A percentile compares a stretch with the other conserved stretches of the same genome.
Evolutionary conservation across 2,113 vertebrate species (phyloP).

Genomic region (Callionymus lyra): DNA sequence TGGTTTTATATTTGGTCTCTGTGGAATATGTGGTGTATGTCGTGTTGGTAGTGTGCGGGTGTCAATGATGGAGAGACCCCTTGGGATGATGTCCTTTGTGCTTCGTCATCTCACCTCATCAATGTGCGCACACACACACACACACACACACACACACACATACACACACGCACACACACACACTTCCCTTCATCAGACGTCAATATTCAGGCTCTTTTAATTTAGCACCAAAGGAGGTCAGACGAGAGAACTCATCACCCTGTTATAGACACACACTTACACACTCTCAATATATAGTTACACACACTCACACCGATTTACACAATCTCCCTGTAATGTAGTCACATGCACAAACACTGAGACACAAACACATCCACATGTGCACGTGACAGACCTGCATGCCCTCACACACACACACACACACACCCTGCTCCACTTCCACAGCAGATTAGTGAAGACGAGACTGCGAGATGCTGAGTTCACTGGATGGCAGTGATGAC

Average conservation of each 20-base stretch:
- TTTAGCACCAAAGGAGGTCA: constrained; percentile 64
- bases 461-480: too few relatives aligned
- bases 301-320: constrained; percentile 14
- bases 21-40: too few relatives aligned
- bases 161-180: constrained; percentile 23
- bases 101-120: constrained; percentile 27
- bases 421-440: not conserved
- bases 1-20: too few relatives aligned
- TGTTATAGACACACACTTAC: constrained; percentile 44
- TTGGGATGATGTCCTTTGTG: constrained; percentile 33
- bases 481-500: too few relatives aligned
- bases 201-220: constrained; percentile 63
- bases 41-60: constrained; percentile 8
- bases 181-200: constrained; percentile 50
- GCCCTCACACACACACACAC: constrained; percentile 1
- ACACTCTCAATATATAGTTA: constrained; percentile 17
- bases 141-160: constrained; percentile 12
- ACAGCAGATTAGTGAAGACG: too few relatives aligned
- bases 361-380: not conserved
- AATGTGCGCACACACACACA: constrained; percentile 6
- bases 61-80: constrained; percentile 35
- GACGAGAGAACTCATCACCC: constrained; percentile 49
- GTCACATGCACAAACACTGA: constrained; percentile 11
- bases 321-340: constrained; percentile 1
- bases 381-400: not conserved